phyloP scores from a whole-genome alignment of 2,797 vertebrate genomes.

The Catostomus latipinnis region DNA sequence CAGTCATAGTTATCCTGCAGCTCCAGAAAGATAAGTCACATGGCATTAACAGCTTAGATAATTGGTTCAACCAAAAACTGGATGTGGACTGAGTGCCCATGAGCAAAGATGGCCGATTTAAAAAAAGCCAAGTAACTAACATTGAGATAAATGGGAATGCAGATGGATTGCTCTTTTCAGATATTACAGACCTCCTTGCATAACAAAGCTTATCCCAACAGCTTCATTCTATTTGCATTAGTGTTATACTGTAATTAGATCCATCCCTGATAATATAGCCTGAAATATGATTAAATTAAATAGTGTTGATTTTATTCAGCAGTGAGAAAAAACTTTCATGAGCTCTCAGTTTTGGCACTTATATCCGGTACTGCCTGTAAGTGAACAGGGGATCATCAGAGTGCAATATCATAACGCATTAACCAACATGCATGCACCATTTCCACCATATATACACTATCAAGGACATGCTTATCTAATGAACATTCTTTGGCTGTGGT shows the following conservation, averaged over 20 bases:
- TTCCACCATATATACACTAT: neutral
- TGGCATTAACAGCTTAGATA: too few relatives aligned
- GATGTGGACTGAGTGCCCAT: too few relatives aligned
- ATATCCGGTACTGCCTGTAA: neutral
- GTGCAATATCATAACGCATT: slow-evolving; percentile 2
- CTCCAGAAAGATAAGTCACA: too few relatives aligned
- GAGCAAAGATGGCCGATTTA: too few relatives aligned
- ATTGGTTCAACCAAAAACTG: too few relatives aligned
- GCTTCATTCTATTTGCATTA: neutral
- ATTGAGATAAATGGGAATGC: too few relatives aligned
- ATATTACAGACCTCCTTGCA: too few relatives aligned
- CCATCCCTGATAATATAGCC: slow-evolving; percentile 4
- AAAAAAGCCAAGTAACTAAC: neutral
- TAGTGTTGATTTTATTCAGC: slow-evolving; percentile 13
- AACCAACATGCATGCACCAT: neutral
- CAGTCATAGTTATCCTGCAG: too few relatives aligned
- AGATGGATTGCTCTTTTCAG: too few relatives aligned
- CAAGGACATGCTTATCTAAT: neutral
- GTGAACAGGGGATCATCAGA: neutral
- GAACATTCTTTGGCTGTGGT: neutral
- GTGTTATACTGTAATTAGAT: neutral
- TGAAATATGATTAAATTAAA: slow-evolving; percentile 27
- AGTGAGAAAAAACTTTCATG: slow-evolving; percentile 1
- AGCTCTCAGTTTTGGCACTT: neutral
- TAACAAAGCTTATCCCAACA: neutral